Evolutionary conservation across 2,888 invertebrate genomes (phyloP).

Genomic region (Drosophila emarginata): DNA sequence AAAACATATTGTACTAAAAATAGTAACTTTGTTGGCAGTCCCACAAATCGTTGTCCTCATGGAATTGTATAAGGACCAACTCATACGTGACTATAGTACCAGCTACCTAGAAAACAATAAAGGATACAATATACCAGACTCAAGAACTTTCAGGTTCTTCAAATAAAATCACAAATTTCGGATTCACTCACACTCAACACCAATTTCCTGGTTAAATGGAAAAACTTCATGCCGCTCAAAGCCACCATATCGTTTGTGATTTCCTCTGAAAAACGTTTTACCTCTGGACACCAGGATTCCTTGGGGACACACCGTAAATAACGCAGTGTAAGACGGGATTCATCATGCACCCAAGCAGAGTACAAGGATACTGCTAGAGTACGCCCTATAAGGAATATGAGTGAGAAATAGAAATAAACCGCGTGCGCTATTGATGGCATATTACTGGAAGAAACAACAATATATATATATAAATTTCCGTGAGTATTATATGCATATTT

Average conservation of each 20-base stretch:
- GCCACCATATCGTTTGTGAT: conserved; percentile 80
- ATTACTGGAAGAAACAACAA: conserved; percentile 57
- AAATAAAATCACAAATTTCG: background rate
- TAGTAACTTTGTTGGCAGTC: conserved; percentile 65
- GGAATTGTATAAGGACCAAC: conserved; percentile 85
- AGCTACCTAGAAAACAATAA: conserved; percentile 82
- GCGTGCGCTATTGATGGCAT: conserved; percentile 81
- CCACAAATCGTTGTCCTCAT: conserved; percentile 79
- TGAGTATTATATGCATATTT: background rate
- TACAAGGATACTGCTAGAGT: conserved; percentile 84
- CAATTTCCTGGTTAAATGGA: conserved; percentile 80
- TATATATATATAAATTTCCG: background rate
- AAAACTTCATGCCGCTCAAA: conserved; percentile 81
- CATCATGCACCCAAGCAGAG: conserved; percentile 85
- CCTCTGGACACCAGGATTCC: conserved; percentile 83
- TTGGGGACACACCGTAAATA: conserved; percentile 83
- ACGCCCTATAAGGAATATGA: conserved; percentile 84
- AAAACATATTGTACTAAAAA: conserved; percentile 37
- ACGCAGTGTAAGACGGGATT: conserved; percentile 82
- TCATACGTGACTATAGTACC: conserved; percentile 86
- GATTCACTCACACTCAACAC: conserved; percentile 75
- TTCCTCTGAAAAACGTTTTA: conserved; percentile 81
- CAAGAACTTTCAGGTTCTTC: no score
- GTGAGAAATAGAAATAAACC: conserved; percentile 85
- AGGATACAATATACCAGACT: background rate